Percentiles rank a stretch among this genome's conserved stretches.
Evolutionary conservation across 1,140 invertebrate species (phyloP).

Genomic region (Achroia grisella): DNA sequence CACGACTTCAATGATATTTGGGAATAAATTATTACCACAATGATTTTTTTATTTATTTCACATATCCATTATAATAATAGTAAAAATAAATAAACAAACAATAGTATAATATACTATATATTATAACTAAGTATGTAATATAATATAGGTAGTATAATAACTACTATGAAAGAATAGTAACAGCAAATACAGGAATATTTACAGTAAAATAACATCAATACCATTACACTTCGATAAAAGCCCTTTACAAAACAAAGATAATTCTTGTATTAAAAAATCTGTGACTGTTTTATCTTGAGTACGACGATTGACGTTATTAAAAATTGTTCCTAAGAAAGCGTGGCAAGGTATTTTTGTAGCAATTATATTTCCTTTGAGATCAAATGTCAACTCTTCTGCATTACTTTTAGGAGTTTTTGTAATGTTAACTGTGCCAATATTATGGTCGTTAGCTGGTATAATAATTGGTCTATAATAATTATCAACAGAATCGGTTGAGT

Average conservation of each 20-base stretch:
- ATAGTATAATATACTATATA: too few species aligned
- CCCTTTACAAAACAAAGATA: constrained; percentile 59
- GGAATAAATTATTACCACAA: neutral
- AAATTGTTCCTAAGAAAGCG: constrained; percentile 54
- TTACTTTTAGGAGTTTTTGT: constrained; percentile 5
- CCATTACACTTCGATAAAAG: constrained; percentile 46
- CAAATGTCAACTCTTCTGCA: constrained; percentile 32
- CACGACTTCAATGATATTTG: constrained; percentile 36
- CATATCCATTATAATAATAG: too few species aligned
- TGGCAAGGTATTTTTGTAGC: constrained; percentile 49
- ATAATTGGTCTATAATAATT: constrained; percentile 11
- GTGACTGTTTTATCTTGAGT: constrained; percentile 31
- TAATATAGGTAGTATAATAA: too few species aligned
- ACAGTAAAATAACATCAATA: constrained; percentile 54
- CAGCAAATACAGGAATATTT: constrained; percentile 22
- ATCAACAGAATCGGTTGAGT: too few species aligned
- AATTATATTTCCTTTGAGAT: constrained; percentile 56
- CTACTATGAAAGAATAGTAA: too few species aligned
- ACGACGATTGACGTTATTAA: constrained; percentile 38
- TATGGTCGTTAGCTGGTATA: constrained; percentile 9
- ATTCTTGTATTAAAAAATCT: constrained; percentile 48
- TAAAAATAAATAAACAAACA: too few species aligned
- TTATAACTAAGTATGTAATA: too few species aligned
- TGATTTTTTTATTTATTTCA: too few species aligned
- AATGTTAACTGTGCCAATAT: neutral